Evolutionary conservation across 1,140 invertebrate species (phyloP), one percentile per base, ranked within the genome.

Genomic region (Zaprionus camerounensis): DNA sequence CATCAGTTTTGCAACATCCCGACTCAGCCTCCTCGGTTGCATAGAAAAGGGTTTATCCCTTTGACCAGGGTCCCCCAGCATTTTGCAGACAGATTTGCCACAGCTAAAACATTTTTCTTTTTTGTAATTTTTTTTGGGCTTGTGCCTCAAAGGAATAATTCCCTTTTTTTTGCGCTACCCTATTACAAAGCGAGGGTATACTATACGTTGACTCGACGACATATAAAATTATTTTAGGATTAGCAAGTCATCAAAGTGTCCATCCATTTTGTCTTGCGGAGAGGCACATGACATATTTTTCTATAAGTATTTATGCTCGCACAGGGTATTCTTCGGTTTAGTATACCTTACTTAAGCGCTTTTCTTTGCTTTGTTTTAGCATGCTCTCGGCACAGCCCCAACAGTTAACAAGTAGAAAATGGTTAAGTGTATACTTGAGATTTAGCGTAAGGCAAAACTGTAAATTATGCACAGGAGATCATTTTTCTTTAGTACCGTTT

Each of bases 391-490:
- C 41, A 46, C 41, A 46, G n/a, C 85, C 81, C 85, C 62, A 81
- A 76, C 85, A 85, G 65, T 90, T 85, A 90, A 78, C 81, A 90
- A 90, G 85, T 90, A 85, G 81, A 90, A 85, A 90, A 85, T 85
- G 85, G 81, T 85, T 90, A 85, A 90, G 86, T 85, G 79, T 90
- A 80, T 90, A 75, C 85, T 82, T 85, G 85, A 90, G 85, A 90
- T 90, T 90, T 77, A 80, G 72, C 76, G 79, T 80, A 77, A 85
- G 85, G 81, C 85, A 71, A 85, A 82, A 85, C 85, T 85, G 85
- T 90, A 90, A 90, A 90, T 90, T 90, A 90, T 90, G 85, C 85
- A 90, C 85, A 81, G 83, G 85, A 90, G 85, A 90, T 90, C 81
- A 90, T 90, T 90, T 90, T 90, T 82, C 81, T 90, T 82, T 73